Conservation (phyloP, 2,797 vertebrate species). For the Danio kyathit region DNA sequence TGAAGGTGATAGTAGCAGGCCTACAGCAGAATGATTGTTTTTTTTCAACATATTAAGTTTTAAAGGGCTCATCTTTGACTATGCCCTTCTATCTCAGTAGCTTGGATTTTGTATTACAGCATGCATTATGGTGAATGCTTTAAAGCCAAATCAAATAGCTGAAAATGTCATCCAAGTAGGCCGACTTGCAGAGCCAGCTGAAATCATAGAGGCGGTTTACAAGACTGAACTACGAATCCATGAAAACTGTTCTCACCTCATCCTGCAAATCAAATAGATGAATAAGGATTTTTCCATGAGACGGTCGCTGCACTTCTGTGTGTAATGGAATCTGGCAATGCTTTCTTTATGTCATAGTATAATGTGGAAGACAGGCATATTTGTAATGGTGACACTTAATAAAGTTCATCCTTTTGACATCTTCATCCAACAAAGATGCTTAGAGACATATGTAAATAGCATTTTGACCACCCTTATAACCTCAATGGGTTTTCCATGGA, state of each 20-base stretch:
- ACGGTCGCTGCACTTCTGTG: not conserved
- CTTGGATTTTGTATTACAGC: not conserved
- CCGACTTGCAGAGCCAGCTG: not conserved
- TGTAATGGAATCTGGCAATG: not conserved
- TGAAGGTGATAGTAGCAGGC: not conserved
- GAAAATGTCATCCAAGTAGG: slow-evolving; percentile 15
- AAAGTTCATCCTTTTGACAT: not conserved
- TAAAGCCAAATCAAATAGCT: not conserved
- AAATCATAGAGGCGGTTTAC: not conserved
- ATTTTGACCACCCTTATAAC: not conserved
- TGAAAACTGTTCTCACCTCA: not conserved
- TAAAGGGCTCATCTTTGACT: not conserved
- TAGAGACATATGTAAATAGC: not conserved
- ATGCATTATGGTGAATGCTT: not conserved
- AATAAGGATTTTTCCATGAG: not conserved
- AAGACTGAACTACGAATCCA: not conserved
- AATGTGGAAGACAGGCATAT: slow-evolving; percentile 6
- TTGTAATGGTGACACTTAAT: slow-evolving; percentile 27
- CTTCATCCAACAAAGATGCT: not conserved
- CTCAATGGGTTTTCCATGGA: not conserved
- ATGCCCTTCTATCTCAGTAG: not conserved
- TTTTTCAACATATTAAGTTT: not conserved
- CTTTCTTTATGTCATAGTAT: not conserved
- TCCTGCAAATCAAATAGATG: not conserved
- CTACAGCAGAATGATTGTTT: not conserved